Evolutionary conservation across 2,113 vertebrate species (phyloP), one percentile per base, ranked within the genome.

Genomic region (Gobio gobio): DNA sequence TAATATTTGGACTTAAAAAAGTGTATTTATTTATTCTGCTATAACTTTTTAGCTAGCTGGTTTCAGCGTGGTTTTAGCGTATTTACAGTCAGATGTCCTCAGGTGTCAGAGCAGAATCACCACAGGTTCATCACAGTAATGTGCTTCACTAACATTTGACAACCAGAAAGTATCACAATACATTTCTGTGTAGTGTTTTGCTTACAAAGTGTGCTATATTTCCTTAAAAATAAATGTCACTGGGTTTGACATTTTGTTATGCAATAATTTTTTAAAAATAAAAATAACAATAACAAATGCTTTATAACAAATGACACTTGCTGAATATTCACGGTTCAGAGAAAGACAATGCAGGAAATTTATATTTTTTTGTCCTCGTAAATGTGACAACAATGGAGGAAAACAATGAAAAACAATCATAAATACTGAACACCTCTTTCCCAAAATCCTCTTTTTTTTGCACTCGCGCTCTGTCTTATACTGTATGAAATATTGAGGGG

Each of bases 401-500:
- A 77, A 77, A 64, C 5, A 45, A 63, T 63, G 74, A 72, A 24
- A 49, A 33, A 40, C 20, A 1, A 73, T 78, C 22, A 36, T 86
- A 61, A 68, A 86, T 78, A 70, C 22, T 59, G 70, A 61, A 83
- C 18, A 51, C 3, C 16, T 49, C 47, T 61, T 56, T 51, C n/a
- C 47, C 20, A 9, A 49, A 75, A 54, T 36, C 26, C 51, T 7
- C 18, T 43, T 1, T 82, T 58, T 73, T 47, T 61, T 33, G 4
- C 72, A 74, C 22, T 24, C 14, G 40, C 0, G 10, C 66, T 72
- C 33, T 12, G 4, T 45, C 18, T 12, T 13, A 2, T 12, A 33
- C 36, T 36, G 64, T 22, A 51, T 83, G 43, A 86, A 86, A 86
- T 66, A 70, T 78, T 40, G 54, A 83, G 33, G 49, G 49, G 73